phyloP scores from a whole-genome alignment of 2,888 invertebrate genomes.

The Acronicta leporina region DNA sequence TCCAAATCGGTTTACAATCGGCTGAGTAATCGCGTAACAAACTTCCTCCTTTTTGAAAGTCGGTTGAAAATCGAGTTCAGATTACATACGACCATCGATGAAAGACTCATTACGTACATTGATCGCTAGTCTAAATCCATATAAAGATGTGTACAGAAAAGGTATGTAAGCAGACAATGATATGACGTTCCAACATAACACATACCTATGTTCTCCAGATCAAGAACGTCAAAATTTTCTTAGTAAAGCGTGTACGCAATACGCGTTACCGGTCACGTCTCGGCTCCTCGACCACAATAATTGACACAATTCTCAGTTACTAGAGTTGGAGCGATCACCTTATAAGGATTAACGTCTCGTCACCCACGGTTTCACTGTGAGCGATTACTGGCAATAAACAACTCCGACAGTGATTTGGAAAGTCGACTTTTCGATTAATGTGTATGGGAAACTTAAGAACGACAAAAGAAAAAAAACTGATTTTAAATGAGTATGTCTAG shows the following conservation, averaged over 20 bases:
- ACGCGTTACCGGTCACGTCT: conserved; percentile 42
- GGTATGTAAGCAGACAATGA: neutral
- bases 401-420: neutral
- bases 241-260: conserved; percentile 18
- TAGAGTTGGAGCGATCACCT: conserved; percentile 49
- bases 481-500: too few species aligned
- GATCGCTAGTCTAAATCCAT: neutral
- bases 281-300: conserved; percentile 59
- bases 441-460: too few species aligned
- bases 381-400: conserved; percentile 11
- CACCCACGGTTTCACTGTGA: conserved; percentile 36
- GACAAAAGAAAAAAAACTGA: too few species aligned
- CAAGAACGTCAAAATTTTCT: conserved; percentile 34
- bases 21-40: too few species aligned
- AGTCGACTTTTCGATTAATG: neutral
- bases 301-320: conserved; percentile 68
- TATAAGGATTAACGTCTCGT: conserved; percentile 54
- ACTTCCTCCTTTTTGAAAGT: too few species aligned
- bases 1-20: too few species aligned
- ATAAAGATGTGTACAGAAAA: neutral
- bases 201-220: neutral
- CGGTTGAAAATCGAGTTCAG: too few species aligned
- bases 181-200: conserved; percentile 6
- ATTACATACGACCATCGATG: too few species aligned
- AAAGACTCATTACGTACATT: too few species aligned